Base-by-base conservation (phyloP, 2,888 invertebrate species). In the Parasteatoda lunata region DNA sequence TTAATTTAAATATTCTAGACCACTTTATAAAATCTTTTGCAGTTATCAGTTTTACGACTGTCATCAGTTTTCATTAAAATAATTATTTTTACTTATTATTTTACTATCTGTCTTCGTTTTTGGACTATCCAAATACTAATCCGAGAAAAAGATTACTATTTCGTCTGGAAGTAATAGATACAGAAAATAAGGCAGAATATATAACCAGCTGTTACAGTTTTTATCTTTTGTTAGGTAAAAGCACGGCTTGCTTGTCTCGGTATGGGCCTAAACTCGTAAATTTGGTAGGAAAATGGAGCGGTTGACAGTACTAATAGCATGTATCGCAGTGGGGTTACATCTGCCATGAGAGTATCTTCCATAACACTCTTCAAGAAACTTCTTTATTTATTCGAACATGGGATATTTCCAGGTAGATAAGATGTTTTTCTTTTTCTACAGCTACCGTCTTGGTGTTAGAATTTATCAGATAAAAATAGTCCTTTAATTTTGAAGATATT, bases 271-370 rank as follows among this genome's bases (percentile, higher is more conserved):
- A 30, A 52, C 79, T 85, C 85, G 76, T 85, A 85, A 85, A 85
- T 85, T 80, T 70, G 48, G 51, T 5, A 65, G 73, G 49, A 52
- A 69, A 85, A 76, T 85, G 71, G 76, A 78, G 73, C 75, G 68
- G 80, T 80, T 80, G 85, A 85, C 85, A 79, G 76, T 85, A 80
- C 79, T 85, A 85, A 85, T 79, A 85, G 85, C 69, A 70, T 85
- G 85, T 85, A 80, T 85, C 79, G 45, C 85, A 71, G 85, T 85
- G 70, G 85, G 85, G 76, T 76, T 79, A 59, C 78, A 85, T 80
- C 76, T 85, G 76, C 70, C 69, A 54, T 47, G n/a, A 47, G 45
- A 49, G 70, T 76, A 80, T 76, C 79, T 70, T 48, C 45, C 52
- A 70, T 45, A 85, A 75, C 70, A 76, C 70, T 75, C 73, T 84